Evolutionary conservation across 2,888 invertebrate species (phyloP).

Genomic region (Sialis lutaria): DNA sequence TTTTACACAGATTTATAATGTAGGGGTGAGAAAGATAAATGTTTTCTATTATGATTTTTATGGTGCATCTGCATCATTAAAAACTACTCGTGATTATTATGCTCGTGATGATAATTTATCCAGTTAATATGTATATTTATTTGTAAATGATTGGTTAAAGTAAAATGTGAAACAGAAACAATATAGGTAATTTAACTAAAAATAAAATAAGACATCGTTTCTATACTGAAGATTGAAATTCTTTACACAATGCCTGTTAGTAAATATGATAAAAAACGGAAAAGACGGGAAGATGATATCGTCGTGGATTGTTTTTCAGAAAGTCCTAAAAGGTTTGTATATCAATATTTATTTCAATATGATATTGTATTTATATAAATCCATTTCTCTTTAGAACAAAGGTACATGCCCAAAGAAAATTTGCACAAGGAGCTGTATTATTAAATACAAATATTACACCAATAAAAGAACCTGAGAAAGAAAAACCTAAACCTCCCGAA

Average conservation of each 20-base stretch:
- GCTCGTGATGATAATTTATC: too few relatives aligned
- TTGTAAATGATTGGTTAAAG: too few relatives aligned
- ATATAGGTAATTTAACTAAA: too few relatives aligned
- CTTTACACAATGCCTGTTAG: constrained; percentile 20
- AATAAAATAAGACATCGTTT: too few relatives aligned
- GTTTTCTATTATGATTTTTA: too few relatives aligned
- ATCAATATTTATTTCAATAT: background rate
- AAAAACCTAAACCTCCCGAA: constrained; percentile 21
- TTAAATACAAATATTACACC: constrained; percentile 38
- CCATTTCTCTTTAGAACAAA: constrained; percentile 35
- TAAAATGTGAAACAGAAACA: too few relatives aligned
- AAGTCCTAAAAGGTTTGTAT: constrained; percentile 27
- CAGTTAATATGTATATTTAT: too few relatives aligned
- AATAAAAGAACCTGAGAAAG: constrained; percentile 39
- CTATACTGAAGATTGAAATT: too few relatives aligned
- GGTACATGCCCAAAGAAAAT: constrained; percentile 75
- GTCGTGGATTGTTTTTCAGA: constrained; percentile 15
- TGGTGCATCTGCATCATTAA: too few relatives aligned
- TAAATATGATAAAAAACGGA: constrained; percentile 23
- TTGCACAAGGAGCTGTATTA: constrained; percentile 60
- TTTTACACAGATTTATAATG: background rate
- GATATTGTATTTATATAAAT: constrained; percentile 1
- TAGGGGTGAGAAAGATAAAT: too few relatives aligned
- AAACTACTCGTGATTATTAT: too few relatives aligned
- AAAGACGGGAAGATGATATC: constrained; percentile 21